These are phyloP conservation scores for Chalcosyrphus nemorum DNA, from an alignment of 2,888 invertebrate genomes.

Conservation along the genomic window DNA sequence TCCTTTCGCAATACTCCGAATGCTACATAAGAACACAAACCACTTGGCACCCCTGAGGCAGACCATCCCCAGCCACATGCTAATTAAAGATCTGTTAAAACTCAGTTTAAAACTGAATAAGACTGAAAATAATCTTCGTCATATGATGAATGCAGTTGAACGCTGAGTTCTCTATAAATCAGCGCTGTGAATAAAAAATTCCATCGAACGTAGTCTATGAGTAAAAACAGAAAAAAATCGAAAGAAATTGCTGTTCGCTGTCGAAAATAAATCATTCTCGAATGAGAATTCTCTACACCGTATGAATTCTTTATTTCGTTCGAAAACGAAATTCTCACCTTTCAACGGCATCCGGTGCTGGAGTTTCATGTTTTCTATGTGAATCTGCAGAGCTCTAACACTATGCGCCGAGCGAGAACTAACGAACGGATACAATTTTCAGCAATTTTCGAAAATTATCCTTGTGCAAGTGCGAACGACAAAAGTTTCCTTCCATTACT, in stretches of 20 bases:
- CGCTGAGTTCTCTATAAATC: background rate
- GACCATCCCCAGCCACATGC: no score
- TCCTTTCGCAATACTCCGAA: no score
- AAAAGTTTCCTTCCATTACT: slow-evolving; percentile 54
- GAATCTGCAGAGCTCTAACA: slow-evolving; percentile 14
- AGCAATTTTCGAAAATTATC: slow-evolving; percentile 61
- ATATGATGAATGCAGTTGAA: background rate
- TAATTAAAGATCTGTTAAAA: no score
- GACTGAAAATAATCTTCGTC: background rate
- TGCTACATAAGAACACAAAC: no score
- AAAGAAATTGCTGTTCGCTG: background rate
- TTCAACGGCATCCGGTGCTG: background rate
- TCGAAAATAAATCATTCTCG: background rate
- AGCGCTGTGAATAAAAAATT: background rate
- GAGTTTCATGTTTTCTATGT: slow-evolving; percentile 11
- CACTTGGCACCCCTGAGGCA: no score
- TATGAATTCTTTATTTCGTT: slow-evolving; percentile 43
- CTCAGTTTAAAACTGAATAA: no score
- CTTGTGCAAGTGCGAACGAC: slow-evolving; percentile 57
- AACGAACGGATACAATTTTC: slow-evolving; percentile 45
- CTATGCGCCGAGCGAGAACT: background rate
- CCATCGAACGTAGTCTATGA: background rate
- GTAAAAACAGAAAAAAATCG: background rate
- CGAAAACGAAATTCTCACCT: slow-evolving; percentile 38
- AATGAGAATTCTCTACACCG: background rate